Percentiles rank a stretch among this genome's conserved stretches.
Conservation (phyloP, 2,113 vertebrate species). For the Leucosticte australis region DNA sequence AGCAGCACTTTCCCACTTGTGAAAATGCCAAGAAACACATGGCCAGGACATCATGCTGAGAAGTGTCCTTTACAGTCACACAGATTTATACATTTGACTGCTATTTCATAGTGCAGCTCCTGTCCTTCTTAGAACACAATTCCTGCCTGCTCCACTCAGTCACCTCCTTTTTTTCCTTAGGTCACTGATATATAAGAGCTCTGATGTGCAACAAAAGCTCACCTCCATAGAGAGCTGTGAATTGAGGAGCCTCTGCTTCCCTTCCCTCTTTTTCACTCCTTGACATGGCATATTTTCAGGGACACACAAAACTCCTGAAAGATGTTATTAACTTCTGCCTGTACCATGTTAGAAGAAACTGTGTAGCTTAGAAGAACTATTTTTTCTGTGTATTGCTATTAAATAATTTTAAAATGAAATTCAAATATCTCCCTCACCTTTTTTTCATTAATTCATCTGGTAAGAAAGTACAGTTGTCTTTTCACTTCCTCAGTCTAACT, state of each 20-base stretch:
- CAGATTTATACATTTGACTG: not conserved
- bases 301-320: not conserved
- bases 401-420: not conserved
- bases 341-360: not conserved
- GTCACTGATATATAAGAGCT: not conserved
- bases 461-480: not conserved
- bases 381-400: not conserved
- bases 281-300: not conserved
- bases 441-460: not conserved
- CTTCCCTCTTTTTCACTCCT: not conserved
- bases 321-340: not conserved
- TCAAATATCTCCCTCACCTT: fast-evolving
- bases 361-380: not conserved
- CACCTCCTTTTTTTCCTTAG: not conserved
- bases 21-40: not conserved
- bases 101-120: not conserved
- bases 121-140: not conserved
- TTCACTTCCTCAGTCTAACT: not conserved
- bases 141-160: not conserved
- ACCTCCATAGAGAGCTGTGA: not conserved
- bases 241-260: not conserved
- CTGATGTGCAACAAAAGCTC: not conserved
- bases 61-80: not conserved
- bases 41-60: not conserved
- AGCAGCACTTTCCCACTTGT: not conserved